Percentiles rank a stretch among this genome's conserved stretches.
These are phyloP conservation scores for Hemicordylus capensis DNA, from an alignment of 2,113 vertebrate genomes.

Conservation along the genomic window DNA sequence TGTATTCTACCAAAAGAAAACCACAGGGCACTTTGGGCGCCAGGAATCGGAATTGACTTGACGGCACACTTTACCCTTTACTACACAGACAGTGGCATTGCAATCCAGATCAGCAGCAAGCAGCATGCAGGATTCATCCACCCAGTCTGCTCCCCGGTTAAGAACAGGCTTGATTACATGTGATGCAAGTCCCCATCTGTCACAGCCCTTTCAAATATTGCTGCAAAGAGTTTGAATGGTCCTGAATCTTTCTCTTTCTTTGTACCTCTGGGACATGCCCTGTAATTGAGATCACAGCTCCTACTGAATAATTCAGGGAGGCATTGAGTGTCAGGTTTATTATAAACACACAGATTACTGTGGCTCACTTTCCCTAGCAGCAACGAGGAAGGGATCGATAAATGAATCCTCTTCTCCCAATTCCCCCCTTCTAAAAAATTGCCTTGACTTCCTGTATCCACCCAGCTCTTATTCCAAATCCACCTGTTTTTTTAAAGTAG, in stretches of 20 bases:
- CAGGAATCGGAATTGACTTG: too few relatives aligned
- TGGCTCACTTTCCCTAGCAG: slow-evolving; percentile 24
- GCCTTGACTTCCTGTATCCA: not conserved
- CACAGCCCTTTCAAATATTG: slow-evolving; percentile 59
- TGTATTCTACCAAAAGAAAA: too few relatives aligned
- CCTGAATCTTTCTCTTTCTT: slow-evolving; percentile 47
- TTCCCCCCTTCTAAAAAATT: not conserved
- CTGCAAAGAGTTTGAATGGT: slow-evolving; percentile 28
- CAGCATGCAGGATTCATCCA: slow-evolving; percentile 60
- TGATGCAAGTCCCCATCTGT: slow-evolving; percentile 62
- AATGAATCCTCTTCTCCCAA: not conserved
- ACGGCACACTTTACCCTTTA: too few relatives aligned
- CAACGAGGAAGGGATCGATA: not conserved
- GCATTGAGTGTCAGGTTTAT: slow-evolving; percentile 56
- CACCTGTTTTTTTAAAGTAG: not conserved
- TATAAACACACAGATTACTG: slow-evolving; percentile 61
- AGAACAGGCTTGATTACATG: slow-evolving; percentile 64
- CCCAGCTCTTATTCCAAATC: not conserved
- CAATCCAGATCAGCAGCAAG: slow-evolving; percentile 33
- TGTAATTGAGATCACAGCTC: slow-evolving; percentile 51
- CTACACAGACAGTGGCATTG: slow-evolving; percentile 33
- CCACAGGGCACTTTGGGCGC: too few relatives aligned
- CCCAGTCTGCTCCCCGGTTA: slow-evolving; percentile 59
- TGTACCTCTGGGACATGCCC: slow-evolving; percentile 48
- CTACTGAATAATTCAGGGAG: slow-evolving; percentile 69